Conservation (phyloP, 2,113 vertebrate species). For the Bubo blakistoni region DNA sequence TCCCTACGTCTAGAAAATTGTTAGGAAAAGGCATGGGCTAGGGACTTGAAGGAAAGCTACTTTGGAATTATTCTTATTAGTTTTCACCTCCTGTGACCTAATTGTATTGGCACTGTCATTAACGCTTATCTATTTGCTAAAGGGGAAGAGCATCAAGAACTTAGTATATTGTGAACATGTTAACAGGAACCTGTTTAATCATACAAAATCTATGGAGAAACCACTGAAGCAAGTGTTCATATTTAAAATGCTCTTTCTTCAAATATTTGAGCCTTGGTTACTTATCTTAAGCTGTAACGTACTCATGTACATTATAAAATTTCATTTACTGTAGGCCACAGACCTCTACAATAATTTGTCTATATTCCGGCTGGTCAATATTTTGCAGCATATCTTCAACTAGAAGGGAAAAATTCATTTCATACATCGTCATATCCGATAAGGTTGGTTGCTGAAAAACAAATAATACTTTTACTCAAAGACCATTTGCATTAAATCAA, state of each 20-base stretch:
- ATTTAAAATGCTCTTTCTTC: neutral
- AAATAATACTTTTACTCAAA: neutral
- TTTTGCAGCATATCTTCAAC: constrained; percentile 94
- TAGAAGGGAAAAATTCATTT: constrained; percentile 99
- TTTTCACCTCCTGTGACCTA: neutral
- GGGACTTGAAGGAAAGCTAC: neutral
- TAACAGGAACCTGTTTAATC: neutral
- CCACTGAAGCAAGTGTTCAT: neutral
- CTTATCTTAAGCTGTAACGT: neutral
- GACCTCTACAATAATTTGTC: constrained; percentile 97
- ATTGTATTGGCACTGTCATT: neutral
- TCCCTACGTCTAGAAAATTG: neutral
- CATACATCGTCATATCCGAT: constrained; percentile 99
- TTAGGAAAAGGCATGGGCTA: neutral
- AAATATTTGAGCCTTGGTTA: neutral
- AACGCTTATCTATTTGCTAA: neutral
- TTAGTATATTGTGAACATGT: neutral
- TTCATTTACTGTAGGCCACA: neutral
- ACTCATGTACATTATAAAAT: neutral
- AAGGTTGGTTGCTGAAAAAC: constrained; percentile 91
- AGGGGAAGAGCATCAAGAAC: neutral
- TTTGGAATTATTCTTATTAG: neutral
- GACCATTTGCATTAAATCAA: neutral
- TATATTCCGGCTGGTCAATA: constrained; percentile 90
- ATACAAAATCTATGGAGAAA: neutral